A percentile compares a stretch with the other conserved stretches of the same genome.
phyloP scores from a whole-genome alignment of 2,113 vertebrate genomes.

The Odocoileus hemionus region DNA sequence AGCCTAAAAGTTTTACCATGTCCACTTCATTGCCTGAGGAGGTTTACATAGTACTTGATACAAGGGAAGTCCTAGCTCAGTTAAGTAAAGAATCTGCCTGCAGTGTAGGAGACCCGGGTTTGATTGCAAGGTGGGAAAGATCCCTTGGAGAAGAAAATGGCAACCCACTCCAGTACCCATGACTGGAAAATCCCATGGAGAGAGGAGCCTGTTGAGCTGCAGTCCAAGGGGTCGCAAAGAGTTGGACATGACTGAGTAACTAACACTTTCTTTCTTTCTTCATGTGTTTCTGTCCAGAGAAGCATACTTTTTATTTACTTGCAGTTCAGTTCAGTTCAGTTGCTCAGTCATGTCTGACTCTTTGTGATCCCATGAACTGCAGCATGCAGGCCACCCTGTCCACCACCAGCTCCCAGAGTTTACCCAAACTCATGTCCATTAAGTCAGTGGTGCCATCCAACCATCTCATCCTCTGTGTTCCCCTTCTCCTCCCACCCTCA shows the following conservation, averaged over 20 bases:
- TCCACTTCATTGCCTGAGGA: background rate
- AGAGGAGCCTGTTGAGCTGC: background rate
- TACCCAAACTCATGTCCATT: background rate
- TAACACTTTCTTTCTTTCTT: background rate
- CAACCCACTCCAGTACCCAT: background rate
- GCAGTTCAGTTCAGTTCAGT: background rate
- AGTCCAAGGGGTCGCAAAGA: background rate
- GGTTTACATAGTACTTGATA: background rate
- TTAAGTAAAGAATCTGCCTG: background rate
- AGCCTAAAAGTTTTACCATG: background rate
- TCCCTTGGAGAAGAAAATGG: background rate
- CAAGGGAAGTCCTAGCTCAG: background rate
- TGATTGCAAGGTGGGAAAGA: background rate
- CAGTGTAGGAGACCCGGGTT: background rate
- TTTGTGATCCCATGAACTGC: fast-evolving
- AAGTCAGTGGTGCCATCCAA: background rate
- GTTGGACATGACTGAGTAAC: background rate
- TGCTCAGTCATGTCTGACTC: background rate
- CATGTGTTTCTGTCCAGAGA: background rate
- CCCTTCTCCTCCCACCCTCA: background rate
- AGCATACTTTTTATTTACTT: background rate
- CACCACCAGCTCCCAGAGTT: background rate
- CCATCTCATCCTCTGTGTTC: background rate
- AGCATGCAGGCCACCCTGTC: fast-evolving
- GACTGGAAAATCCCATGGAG: background rate